These are phyloP conservation scores for Nebria ingens DNA, from an alignment of 1,140 invertebrate genomes.

Conservation along the genomic window DNA sequence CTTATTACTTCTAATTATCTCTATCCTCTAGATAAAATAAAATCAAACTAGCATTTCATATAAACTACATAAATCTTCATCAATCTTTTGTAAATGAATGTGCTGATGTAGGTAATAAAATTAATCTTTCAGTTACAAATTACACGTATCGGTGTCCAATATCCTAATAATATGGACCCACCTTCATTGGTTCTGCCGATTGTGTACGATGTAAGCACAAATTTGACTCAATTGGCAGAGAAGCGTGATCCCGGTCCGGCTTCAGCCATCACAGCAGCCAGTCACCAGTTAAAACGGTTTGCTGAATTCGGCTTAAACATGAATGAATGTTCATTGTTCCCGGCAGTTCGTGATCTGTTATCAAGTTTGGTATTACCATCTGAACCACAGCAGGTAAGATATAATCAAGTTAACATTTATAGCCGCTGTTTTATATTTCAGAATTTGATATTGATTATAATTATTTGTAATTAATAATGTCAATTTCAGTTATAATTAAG, in stretches of 20 bases:
- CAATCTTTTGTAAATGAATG: neutral
- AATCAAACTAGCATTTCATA: constrained; percentile 10
- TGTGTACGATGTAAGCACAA: constrained; percentile 77
- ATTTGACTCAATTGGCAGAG: constrained; percentile 77
- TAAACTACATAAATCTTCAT: no score
- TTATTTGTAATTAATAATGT: constrained; percentile 6
- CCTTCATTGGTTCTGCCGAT: constrained; percentile 75
- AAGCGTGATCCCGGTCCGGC: constrained; percentile 54
- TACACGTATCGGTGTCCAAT: constrained; percentile 55
- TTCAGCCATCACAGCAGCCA: constrained; percentile 51
- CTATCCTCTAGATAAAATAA: no score
- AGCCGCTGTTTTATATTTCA: constrained; percentile 3
- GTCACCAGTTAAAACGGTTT: constrained; percentile 54
- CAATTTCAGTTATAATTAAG: constrained; percentile 18
- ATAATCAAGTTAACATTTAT: neutral
- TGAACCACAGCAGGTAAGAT: constrained; percentile 38
- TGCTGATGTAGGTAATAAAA: neutral
- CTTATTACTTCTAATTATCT: no score
- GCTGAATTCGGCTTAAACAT: constrained; percentile 42
- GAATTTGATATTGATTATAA: constrained; percentile 1
- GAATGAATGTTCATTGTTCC: constrained; percentile 76
- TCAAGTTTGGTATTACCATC: constrained; percentile 65
- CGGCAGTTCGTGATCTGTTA: constrained; percentile 75
- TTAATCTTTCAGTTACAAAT: constrained; percentile 62
- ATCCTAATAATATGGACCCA: constrained; percentile 54